Evolutionary conservation across 1,140 invertebrate genomes (phyloP).

Genomic region (Limonius californicus): DNA sequence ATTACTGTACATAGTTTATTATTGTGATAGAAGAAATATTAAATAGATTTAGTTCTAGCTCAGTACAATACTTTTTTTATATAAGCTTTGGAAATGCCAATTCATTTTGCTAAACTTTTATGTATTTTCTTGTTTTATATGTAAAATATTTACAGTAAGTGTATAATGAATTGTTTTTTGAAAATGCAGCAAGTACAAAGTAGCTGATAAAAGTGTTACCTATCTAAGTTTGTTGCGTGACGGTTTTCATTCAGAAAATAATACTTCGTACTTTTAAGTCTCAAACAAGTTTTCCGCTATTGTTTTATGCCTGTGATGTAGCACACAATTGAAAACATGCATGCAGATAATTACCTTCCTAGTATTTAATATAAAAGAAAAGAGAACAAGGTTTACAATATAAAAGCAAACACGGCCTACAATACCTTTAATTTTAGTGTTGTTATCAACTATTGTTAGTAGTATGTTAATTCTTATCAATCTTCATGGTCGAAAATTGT

Average conservation of each 20-base stretch:
- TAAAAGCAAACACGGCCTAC: constrained; percentile 1
- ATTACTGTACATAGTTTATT: constrained; percentile 3
- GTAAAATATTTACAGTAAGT: background rate
- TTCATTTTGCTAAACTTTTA: background rate
- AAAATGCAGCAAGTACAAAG: background rate
- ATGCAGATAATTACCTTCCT: background rate
- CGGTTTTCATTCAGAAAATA: no score
- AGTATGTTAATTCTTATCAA: constrained; percentile 5
- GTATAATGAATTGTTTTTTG: background rate
- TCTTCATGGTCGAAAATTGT: constrained; percentile 8
- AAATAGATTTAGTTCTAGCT: background rate
- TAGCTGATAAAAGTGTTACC: background rate
- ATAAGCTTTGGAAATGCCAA: no score
- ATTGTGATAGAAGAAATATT: constrained; percentile 6
- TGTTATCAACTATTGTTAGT: background rate
- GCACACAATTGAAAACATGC: background rate
- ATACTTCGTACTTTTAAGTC: no score
- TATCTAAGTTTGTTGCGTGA: background rate
- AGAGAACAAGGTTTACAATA: background rate
- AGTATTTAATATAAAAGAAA: background rate
- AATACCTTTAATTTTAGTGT: background rate
- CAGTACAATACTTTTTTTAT: no score
- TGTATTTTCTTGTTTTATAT: background rate
- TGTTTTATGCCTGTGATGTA: background rate
- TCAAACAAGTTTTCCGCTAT: background rate